phyloP scores from a whole-genome alignment of 2,113 vertebrate species.

The Lepidothrix coronata region DNA sequence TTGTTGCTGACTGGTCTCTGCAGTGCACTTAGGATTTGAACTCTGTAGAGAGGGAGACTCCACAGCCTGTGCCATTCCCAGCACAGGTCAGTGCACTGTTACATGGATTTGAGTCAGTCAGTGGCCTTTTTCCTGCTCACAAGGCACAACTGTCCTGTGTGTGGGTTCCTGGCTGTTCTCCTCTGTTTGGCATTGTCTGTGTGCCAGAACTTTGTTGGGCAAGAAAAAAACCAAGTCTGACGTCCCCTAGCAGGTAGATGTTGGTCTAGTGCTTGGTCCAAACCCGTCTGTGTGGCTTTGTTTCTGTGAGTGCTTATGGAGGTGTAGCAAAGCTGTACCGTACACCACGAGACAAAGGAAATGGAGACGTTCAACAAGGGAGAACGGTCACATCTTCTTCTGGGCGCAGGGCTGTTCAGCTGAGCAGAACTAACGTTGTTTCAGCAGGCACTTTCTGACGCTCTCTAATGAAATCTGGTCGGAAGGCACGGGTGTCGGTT shows the following conservation, averaged over 20 bases:
- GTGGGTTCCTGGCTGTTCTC: not conserved
- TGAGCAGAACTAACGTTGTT: not conserved
- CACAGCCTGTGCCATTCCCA: not conserved
- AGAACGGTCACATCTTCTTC: not conserved
- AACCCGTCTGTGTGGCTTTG: not conserved
- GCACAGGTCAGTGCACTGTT: rapidly evolving
- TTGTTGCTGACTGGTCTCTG: not conserved
- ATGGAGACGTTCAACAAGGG: rapidly evolving
- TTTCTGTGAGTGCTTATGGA: not conserved
- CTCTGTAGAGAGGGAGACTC: not conserved
- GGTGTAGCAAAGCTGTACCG: rapidly evolving
- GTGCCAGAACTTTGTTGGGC: not conserved
- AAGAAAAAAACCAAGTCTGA: not conserved
- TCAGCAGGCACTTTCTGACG: not conserved
- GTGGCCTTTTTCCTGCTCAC: not conserved
- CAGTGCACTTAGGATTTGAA: rapidly evolving
- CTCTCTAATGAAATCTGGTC: not conserved
- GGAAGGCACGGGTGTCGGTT: not conserved
- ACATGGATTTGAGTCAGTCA: not conserved
- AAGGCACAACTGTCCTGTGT: not conserved
- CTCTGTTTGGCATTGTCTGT: not conserved
- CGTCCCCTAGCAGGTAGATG: not conserved
- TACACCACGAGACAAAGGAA: not conserved
- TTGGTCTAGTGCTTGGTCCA: not conserved
- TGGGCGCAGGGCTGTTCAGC: not conserved